Evolutionary conservation across 23 tunicate genomes (phyloP).

Genomic region (Phallusia fumigata): DNA sequence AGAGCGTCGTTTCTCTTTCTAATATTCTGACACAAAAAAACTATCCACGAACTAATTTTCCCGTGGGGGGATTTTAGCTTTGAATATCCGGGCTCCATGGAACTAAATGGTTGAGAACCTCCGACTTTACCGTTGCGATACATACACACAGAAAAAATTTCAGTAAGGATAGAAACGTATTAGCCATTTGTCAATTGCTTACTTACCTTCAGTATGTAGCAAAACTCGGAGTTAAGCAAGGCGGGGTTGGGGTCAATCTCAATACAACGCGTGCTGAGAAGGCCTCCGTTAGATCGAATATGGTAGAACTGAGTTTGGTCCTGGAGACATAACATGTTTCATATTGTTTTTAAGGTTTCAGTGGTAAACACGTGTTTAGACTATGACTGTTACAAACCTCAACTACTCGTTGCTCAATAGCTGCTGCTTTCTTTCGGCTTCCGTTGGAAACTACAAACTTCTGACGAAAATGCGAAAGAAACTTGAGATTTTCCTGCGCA

Average conservation of each 20-base stretch:
- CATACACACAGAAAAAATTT: too few species aligned
- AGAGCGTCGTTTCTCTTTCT: too few species aligned
- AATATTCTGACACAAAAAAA: too few species aligned
- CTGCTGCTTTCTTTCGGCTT: constrained; percentile 58
- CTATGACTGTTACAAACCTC: constrained; percentile 20
- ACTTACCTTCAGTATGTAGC: constrained; percentile 85
- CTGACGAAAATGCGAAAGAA: constrained; percentile 96
- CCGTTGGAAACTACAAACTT: constrained; percentile 93
- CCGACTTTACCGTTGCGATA: too few species aligned
- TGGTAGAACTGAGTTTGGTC: constrained; percentile 91
- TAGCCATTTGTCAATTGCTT: too few species aligned
- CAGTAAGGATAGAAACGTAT: too few species aligned
- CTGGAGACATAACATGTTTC: constrained; percentile 3
- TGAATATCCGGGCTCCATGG: too few species aligned
- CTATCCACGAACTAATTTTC: too few species aligned
- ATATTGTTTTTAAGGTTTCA: neutral
- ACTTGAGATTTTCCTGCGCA: constrained; percentile 81
- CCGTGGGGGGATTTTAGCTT: too few species aligned
- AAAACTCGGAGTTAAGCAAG: constrained; percentile 91
- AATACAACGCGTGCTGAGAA: constrained; percentile 79
- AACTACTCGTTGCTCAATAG: constrained; percentile 17
- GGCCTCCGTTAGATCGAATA: constrained; percentile 79
- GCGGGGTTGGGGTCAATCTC: constrained; percentile 77
- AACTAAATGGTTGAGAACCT: too few species aligned
- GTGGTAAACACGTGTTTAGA: neutral